Evolutionary conservation across 2,113 vertebrate genomes (phyloP).

Genomic region (Xiphophorus hellerii): DNA sequence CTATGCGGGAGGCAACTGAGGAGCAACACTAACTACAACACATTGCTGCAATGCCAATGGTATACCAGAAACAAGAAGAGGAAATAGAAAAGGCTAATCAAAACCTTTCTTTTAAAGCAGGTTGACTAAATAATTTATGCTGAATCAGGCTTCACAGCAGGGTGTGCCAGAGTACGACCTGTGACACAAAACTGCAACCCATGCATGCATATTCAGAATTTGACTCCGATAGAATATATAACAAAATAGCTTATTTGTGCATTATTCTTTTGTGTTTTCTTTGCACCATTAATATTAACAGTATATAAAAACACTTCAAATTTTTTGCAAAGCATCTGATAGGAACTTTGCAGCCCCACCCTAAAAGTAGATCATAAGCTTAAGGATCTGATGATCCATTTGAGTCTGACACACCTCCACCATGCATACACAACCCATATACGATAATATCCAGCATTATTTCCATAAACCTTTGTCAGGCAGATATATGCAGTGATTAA

Average conservation of each 20-base stretch:
- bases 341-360: slow-evolving; percentile 32
- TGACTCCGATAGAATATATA: background rate
- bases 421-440: slow-evolving; percentile 16
- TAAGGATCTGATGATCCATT: slow-evolving; percentile 41
- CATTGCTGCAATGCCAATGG: background rate
- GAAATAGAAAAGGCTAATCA: background rate
- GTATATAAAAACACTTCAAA: slow-evolving; percentile 9
- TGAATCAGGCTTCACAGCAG: slow-evolving; percentile 25
- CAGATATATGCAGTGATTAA: background rate
- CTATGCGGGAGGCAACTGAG: slow-evolving; percentile 3
- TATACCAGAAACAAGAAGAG: background rate
- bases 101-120: background rate
- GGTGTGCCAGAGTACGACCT: slow-evolving; percentile 29
- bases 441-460: background rate
- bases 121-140: slow-evolving; percentile 61
- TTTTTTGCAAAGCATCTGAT: slow-evolving; percentile 11
- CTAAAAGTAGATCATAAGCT: slow-evolving; percentile 10
- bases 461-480: background rate
- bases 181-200: slow-evolving; percentile 16
- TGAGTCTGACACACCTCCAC: slow-evolving; percentile 36
- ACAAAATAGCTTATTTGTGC: background rate
- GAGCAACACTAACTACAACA: slow-evolving; percentile 1
- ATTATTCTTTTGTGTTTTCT: slow-evolving; percentile 5
- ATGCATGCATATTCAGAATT: slow-evolving; percentile 5
- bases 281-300: background rate